These are phyloP conservation scores for Hippotragus niger DNA, from an alignment of 2,113 vertebrate genomes.

Conservation along the genomic window DNA sequence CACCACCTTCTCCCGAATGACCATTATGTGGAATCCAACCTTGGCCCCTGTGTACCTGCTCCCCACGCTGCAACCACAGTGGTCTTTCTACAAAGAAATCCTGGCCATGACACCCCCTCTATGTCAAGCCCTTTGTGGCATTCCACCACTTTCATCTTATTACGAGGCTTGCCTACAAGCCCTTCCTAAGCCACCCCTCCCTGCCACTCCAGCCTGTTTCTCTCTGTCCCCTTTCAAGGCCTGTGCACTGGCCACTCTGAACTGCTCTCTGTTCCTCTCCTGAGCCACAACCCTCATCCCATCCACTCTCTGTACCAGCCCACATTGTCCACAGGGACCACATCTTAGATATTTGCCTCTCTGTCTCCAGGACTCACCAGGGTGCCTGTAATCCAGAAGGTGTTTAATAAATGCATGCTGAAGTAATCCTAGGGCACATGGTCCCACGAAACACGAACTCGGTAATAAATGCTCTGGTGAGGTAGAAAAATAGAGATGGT, in stretches of 20 bases:
- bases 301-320: not conserved
- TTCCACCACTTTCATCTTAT: not conserved
- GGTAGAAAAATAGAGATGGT: not conserved
- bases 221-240: not conserved
- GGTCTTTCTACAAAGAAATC: not conserved
- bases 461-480: not conserved
- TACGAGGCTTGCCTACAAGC: not conserved
- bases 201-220: not conserved
- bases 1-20: not conserved
- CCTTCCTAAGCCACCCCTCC: not conserved
- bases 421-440: not conserved
- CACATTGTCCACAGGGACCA: not conserved
- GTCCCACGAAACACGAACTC: not conserved
- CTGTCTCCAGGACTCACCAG: not conserved
- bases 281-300: too few species aligned
- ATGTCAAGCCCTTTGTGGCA: not conserved
- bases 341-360: not conserved
- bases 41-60: rapidly evolving
- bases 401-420: not conserved
- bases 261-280: not conserved
- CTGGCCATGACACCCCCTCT: not conserved
- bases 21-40: rapidly evolving
- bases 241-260: too few species aligned
- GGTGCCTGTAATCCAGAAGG: not conserved
- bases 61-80: not conserved